Percentiles rank a stretch among this genome's conserved stretches.
Conservation (phyloP, 2,888 invertebrate species). For the Cosmia pyralina region DNA sequence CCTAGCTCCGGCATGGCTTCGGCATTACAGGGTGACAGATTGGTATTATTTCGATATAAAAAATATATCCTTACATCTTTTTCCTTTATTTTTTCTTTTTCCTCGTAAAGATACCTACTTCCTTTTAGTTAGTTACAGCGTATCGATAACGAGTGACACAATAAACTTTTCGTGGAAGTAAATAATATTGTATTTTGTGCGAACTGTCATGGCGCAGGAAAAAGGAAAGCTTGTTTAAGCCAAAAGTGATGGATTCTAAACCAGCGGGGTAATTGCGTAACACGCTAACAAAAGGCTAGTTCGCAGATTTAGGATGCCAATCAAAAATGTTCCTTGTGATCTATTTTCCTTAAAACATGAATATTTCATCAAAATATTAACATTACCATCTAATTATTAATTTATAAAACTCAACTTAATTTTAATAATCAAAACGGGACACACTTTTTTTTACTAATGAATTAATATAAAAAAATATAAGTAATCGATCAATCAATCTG, state of each 20-base stretch:
- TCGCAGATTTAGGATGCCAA: too few relatives aligned
- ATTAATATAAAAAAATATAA: too few relatives aligned
- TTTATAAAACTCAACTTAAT: too few relatives aligned
- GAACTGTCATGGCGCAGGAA: neutral
- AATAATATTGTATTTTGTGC: conserved; percentile 5
- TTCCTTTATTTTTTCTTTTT: conserved; percentile 24
- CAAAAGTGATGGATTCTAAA: neutral
- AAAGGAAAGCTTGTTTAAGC: neutral
- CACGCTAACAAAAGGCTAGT: too few relatives aligned
- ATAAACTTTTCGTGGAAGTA: conserved; percentile 25
- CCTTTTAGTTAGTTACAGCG: conserved; percentile 19
- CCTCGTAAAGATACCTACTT: conserved; percentile 21
- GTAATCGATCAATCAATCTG: too few relatives aligned
- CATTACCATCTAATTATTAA: too few relatives aligned
- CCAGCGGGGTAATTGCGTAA: too few relatives aligned
- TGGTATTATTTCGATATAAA: conserved; percentile 45
- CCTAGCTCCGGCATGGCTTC: conserved; percentile 6
- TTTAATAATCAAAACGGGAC: too few relatives aligned
- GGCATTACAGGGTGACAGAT: conserved; percentile 38
- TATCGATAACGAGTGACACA: conserved; percentile 40
- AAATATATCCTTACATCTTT: conserved; percentile 35
- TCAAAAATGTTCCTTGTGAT: too few relatives aligned
- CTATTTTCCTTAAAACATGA: too few relatives aligned
- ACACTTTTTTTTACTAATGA: too few relatives aligned
- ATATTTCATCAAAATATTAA: too few relatives aligned